These are phyloP conservation scores for Andrena trimmerana DNA, from an alignment of 2,888 invertebrate genomes.

Conservation along the genomic window DNA sequence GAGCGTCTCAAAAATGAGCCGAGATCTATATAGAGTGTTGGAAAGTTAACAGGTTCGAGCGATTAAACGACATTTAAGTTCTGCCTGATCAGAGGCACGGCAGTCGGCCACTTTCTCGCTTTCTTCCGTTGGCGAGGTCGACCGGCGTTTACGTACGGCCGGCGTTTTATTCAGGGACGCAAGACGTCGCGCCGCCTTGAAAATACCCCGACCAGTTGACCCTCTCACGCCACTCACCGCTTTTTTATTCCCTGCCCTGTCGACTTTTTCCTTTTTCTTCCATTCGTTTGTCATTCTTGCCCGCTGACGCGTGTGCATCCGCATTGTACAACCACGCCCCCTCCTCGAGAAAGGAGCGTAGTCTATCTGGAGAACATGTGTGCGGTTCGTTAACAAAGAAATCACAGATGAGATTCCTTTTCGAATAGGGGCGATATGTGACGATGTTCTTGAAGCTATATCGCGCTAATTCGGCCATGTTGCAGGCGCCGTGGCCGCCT, in stretches of 20 bases:
- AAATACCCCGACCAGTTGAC: conserved; percentile 72
- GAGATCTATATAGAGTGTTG: conserved; percentile 41
- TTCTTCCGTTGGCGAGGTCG: conserved; percentile 82
- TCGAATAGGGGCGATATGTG: too few relatives aligned
- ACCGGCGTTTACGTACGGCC: conserved; percentile 75
- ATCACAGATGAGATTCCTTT: background rate
- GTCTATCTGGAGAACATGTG: background rate
- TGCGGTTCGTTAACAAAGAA: too few relatives aligned
- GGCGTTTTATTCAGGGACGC: conserved; percentile 75
- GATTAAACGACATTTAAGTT: conserved; percentile 71
- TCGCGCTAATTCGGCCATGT: conserved; percentile 1
- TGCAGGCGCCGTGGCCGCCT: conserved; percentile 76
- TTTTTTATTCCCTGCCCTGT: conserved; percentile 41
- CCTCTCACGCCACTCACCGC: conserved; percentile 55
- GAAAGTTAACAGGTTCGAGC: conserved; percentile 60
- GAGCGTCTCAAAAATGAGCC: conserved; percentile 11
- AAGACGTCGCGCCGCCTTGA: conserved; percentile 76
- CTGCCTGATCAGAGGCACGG: conserved; percentile 49
- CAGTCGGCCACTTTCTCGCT: conserved; percentile 80
- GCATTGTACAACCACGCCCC: conserved; percentile 45
- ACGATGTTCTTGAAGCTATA: background rate
- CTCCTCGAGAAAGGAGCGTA: background rate
- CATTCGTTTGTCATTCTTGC: conserved; percentile 37
- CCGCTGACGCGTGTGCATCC: conserved; percentile 44
- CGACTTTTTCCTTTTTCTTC: conserved; percentile 23